phyloP scores from a whole-genome alignment of 2,797 vertebrate genomes.

The Muraenolepis orangiensis region DNA sequence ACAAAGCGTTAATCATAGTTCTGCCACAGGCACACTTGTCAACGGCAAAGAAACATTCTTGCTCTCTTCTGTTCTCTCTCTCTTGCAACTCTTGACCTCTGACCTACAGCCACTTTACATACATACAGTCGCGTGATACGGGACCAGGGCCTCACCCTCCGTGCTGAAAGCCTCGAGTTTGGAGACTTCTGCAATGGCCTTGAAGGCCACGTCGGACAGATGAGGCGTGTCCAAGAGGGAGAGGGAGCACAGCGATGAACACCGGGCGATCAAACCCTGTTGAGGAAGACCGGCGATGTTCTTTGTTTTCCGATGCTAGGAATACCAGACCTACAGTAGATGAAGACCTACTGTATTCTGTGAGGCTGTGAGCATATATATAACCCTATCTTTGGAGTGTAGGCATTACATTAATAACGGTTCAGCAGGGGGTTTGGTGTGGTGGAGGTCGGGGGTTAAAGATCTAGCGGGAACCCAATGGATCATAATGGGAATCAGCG shows the following conservation, averaged over 20 bases:
- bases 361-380: background rate
- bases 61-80: background rate
- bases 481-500: background rate
- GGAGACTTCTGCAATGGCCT: conserved; percentile 65
- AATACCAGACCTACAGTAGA: background rate
- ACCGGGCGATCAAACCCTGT: conserved; percentile 76
- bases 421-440: background rate
- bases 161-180: conserved; percentile 69
- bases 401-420: background rate
- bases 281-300: background rate
- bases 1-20: background rate
- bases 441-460: background rate
- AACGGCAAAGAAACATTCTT: background rate
- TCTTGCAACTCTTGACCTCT: background rate
- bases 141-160: conserved; percentile 64
- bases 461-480: background rate
- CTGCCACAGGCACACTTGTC: background rate
- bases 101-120: background rate
- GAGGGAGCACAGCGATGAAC: conserved; percentile 62
- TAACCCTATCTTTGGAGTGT: background rate
- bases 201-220: conserved; percentile 74
- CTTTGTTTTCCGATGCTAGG: background rate
- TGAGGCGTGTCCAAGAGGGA: conserved; percentile 73
- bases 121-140: background rate
- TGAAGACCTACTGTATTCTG: background rate